Percentiles rank a stretch among this genome's conserved stretches.
Evolutionary conservation across 2,797 vertebrate genomes (phyloP).

Genomic region (Uromys caudimaculatus): DNA sequence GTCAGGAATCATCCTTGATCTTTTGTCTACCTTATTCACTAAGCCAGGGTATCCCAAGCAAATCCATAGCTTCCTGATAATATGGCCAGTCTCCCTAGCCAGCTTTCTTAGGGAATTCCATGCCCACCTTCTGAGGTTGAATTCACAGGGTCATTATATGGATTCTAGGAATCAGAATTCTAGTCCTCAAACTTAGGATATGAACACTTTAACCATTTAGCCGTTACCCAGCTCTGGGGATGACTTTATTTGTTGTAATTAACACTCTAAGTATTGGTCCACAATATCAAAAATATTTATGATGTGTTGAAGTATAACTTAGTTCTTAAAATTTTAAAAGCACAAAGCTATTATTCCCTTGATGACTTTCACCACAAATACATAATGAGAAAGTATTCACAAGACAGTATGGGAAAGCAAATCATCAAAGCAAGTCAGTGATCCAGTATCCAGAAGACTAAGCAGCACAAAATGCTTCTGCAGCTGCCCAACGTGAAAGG

Average conservation of each 20-base stretch:
- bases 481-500: neutral
- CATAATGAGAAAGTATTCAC: conserved; percentile 63
- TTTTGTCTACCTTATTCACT: neutral
- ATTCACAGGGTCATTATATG: neutral
- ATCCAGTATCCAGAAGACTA: conserved; percentile 30
- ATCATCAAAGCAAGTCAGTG: conserved; percentile 55
- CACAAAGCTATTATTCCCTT: conserved; percentile 52
- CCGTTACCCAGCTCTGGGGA: neutral
- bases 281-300: conserved; percentile 56
- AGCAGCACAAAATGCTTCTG: conserved; percentile 2
- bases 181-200: neutral
- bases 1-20: neutral
- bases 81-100: neutral
- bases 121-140: neutral
- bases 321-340: conserved; percentile 72
- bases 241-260: conserved; percentile 53
- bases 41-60: neutral
- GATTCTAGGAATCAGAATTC: neutral
- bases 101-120: neutral
- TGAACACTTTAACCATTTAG: neutral
- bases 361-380: conserved; percentile 64
- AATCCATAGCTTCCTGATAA: neutral
- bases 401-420: conserved; percentile 49
- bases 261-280: conserved; percentile 44
- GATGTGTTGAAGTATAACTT: conserved; percentile 39